Percentiles rank a stretch among this genome's conserved stretches.
These are phyloP conservation scores for Arizona elegans DNA, from an alignment of 2,113 vertebrate genomes.

Conservation along the genomic window DNA sequence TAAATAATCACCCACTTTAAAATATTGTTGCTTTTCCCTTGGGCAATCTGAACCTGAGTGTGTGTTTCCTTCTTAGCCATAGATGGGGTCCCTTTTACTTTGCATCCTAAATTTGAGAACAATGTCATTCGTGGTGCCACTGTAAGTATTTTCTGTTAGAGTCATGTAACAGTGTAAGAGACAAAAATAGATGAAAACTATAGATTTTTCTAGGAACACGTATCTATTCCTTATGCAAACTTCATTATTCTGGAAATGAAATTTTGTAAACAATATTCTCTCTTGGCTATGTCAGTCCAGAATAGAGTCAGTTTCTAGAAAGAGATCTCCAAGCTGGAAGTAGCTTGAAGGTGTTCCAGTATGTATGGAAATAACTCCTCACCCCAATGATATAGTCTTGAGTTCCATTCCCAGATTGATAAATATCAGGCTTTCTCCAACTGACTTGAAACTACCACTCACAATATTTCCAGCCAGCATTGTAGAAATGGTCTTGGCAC, in stretches of 20 bases:
- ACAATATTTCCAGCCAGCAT: background rate
- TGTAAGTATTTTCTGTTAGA: slow-evolving; percentile 58
- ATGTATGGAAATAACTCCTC: background rate
- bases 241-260: background rate
- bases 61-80: slow-evolving; percentile 70
- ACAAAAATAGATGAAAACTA: background rate
- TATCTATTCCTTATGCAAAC: background rate
- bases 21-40: background rate
- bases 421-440: background rate
- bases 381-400: background rate
- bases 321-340: background rate
- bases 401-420: background rate
- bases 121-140: slow-evolving; percentile 25
- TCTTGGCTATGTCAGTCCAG: background rate
- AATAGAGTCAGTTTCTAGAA: background rate
- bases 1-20: background rate
- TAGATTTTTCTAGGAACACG: background rate
- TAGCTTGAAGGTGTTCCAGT: background rate
- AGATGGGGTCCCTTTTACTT: slow-evolving; percentile 83
- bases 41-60: background rate
- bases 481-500: background rate
- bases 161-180: background rate
- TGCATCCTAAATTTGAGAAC: slow-evolving; percentile 80
- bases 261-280: background rate
- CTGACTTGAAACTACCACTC: background rate